phyloP scores from a whole-genome alignment of 1,140 invertebrate genomes.

The Anthonomus grandis region DNA sequence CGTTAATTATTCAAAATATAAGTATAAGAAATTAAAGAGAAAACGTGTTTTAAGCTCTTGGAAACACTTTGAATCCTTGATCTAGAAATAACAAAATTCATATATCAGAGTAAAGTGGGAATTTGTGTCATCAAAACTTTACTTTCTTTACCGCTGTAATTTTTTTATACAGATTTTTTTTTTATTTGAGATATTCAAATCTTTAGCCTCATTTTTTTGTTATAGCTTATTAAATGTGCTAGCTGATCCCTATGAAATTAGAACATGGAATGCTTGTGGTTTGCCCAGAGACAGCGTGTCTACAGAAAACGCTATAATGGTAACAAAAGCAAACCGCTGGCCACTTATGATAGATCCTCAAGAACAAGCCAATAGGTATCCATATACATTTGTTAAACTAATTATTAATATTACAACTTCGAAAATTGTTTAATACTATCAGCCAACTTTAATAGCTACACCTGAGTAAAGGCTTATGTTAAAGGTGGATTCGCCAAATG shows the following conservation, averaged over 20 bases:
- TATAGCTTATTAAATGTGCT: conserved; percentile 69
- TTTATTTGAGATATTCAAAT: too few relatives aligned
- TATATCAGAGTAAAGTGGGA: too few relatives aligned
- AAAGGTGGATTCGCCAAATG: conserved; percentile 81
- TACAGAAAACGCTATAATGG: conserved; percentile 84
- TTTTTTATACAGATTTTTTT: too few relatives aligned
- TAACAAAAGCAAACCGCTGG: conserved; percentile 76
- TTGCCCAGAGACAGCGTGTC: conserved; percentile 79
- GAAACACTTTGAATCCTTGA: too few relatives aligned
- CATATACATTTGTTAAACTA: not conserved
- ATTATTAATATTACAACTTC: not conserved
- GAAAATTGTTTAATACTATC: not conserved
- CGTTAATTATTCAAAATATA: too few relatives aligned
- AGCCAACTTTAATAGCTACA: too few relatives aligned
- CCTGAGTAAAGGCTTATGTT: not conserved
- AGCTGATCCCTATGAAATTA: conserved; percentile 79
- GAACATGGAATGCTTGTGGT: conserved; percentile 80
- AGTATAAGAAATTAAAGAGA: too few relatives aligned
- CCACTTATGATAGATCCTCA: conserved; percentile 89
- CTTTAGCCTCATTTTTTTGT: too few relatives aligned
- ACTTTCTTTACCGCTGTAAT: too few relatives aligned
- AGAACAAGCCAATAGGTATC: conserved; percentile 73
- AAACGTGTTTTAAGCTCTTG: too few relatives aligned
- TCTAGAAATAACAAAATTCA: too few relatives aligned
- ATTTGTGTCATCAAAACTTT: too few relatives aligned